A percentile compares a stretch with the other conserved stretches of the same genome.
phyloP scores from a whole-genome alignment of 2,797 vertebrate species.

The Rousettus madagascariensis region DNA sequence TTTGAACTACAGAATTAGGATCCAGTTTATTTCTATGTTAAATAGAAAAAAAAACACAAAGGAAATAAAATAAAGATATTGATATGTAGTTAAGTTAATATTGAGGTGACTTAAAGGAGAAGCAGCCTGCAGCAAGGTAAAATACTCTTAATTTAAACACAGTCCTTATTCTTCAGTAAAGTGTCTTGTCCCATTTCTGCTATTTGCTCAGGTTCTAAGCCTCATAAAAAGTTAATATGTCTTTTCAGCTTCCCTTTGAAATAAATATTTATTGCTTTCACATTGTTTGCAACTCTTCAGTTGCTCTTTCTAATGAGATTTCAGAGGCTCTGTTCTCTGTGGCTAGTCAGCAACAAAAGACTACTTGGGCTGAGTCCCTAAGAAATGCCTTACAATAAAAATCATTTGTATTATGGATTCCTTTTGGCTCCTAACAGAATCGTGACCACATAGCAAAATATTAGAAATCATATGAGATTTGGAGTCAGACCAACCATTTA shows the following conservation, averaged over 20 bases:
- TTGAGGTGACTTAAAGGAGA: not conserved
- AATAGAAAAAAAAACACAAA: not conserved
- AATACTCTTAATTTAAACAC: not conserved
- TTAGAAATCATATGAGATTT: not conserved
- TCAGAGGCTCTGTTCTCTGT: not conserved
- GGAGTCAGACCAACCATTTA: not conserved
- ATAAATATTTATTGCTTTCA: not conserved
- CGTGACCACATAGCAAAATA: not conserved
- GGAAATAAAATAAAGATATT: not conserved
- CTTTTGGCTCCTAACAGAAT: not conserved
- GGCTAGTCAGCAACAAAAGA: not conserved
- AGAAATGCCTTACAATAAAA: not conserved
- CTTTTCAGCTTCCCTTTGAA: not conserved
- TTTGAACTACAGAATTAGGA: not conserved
- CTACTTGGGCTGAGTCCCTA: not conserved
- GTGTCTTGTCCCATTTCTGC: not conserved
- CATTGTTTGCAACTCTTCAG: not conserved
- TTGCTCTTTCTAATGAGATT: not conserved
- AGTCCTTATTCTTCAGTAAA: not conserved
- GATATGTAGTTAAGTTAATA: not conserved
- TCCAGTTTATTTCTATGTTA: not conserved
- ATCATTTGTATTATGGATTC: not conserved
- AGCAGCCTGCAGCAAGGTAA: not conserved
- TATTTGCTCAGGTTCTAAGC: not conserved
- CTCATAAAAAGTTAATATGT: not conserved